Evolutionary conservation across 2,113 vertebrate genomes (phyloP).

Genomic region (Isurus oxyrinchus): DNA sequence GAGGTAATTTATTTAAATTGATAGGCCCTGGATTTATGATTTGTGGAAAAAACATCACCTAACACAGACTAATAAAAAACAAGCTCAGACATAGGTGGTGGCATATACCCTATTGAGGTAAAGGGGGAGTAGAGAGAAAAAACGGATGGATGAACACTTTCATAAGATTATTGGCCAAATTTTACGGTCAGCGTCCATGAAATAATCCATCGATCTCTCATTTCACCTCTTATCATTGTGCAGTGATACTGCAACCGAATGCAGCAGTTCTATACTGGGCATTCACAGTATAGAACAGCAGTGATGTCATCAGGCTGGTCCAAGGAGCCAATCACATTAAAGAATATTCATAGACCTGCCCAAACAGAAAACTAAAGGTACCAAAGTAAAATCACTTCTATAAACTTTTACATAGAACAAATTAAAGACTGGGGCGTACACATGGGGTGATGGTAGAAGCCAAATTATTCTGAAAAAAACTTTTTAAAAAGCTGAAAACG

Average conservation of each 20-base stretch:
- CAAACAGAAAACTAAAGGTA: neutral
- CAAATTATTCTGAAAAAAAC: no score
- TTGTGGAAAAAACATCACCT: constrained; percentile 29
- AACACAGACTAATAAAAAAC: neutral
- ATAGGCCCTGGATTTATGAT: neutral
- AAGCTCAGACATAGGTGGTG: neutral
- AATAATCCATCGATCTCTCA: neutral
- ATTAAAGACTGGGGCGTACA: neutral
- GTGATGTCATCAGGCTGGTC: no score
- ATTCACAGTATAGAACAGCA: neutral
- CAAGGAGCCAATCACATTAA: no score
- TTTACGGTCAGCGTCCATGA: neutral
- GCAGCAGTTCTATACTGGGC: neutral
- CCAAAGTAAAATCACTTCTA: no score
- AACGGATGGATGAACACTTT: neutral
- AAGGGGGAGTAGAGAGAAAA: neutral
- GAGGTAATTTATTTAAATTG: neutral
- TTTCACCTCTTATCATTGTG: neutral
- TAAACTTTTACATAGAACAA: neutral
- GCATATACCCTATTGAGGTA: neutral
- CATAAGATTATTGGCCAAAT: neutral
- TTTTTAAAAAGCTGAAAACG: neutral
- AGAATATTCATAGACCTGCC: neutral
- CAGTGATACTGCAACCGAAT: neutral
- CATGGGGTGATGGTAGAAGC: neutral